Conservation (phyloP, 2,888 invertebrate species). For the Lasioglossum marginatum region DNA sequence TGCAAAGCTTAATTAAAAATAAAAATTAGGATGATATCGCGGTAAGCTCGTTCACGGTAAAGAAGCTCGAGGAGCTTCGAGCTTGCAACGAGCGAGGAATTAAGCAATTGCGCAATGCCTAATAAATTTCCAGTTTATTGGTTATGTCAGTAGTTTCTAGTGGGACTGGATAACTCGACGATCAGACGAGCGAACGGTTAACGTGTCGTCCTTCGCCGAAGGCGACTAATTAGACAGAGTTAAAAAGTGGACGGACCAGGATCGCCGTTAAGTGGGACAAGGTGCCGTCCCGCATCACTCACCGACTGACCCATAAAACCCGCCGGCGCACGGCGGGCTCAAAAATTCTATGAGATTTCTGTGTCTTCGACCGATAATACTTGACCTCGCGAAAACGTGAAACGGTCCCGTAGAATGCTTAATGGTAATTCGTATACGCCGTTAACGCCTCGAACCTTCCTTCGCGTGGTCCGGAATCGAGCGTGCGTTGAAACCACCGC, state of each 20-base stretch:
- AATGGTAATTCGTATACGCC: background rate
- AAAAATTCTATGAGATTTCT: background rate
- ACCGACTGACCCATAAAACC: slow-evolving; percentile 60
- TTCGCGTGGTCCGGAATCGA: too few relatives aligned
- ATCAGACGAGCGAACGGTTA: slow-evolving; percentile 44
- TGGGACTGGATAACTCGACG: background rate
- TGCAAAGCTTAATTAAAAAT: too few relatives aligned
- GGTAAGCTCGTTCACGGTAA: background rate
- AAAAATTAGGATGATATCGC: background rate
- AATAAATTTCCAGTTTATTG: background rate
- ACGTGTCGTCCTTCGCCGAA: slow-evolving; percentile 53
- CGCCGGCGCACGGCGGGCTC: background rate
- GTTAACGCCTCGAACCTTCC: background rate
- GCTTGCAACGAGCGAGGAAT: background rate
- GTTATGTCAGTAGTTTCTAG: background rate
- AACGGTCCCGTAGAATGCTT: background rate
- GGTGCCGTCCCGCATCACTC: slow-evolving; percentile 48
- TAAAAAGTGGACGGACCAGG: slow-evolving; percentile 72
- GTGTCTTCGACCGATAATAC: background rate
- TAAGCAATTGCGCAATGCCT: background rate
- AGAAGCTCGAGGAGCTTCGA: background rate
- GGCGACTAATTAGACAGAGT: slow-evolving; percentile 69
- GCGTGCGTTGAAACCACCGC: slow-evolving; percentile 14
- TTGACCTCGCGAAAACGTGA: background rate
- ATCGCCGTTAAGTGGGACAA: slow-evolving; percentile 70